Base-by-base conservation (phyloP, 2,113 vertebrate genomes). In the Phyllostomus discolor region DNA sequence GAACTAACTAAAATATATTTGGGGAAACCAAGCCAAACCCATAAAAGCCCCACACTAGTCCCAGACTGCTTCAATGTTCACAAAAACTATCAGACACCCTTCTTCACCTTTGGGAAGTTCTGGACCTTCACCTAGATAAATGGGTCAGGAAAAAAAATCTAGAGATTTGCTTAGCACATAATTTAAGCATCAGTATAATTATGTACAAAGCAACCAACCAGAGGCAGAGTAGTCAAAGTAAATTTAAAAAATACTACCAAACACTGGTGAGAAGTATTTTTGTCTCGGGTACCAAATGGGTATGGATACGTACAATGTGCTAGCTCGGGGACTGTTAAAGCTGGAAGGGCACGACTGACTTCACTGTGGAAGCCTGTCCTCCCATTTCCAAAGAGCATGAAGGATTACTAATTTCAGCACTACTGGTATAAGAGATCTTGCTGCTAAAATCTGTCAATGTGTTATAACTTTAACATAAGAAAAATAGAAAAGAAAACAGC, bases 371-470 rank as follows among this genome's bases (percentile, higher is more conserved):
- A 79, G 79, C n/a, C 89, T 87, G 16, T 50, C 92, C 41, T 96
- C 19, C 24, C 64, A 41, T 50, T 95, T 95, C 48, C 52, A 82
- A 93, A 90, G 0, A 78, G 72, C 76, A 79, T 64, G 59, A 59
- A 95, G 46, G 76, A 92, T 94, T 72, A 92, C 43, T 97, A 88
- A 96, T 89, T 90, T 85, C 50, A 94, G 57, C 62, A 88, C 38
- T 43, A 64, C 16, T 86, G 33, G 66, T 82, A 26, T 92, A 73
- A 92, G 72, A 97, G 35, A 92, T 94, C 89, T 85, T 92, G 89
- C 54, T 80, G 33, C 87, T 93, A 83, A 92, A 88, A 86, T 82
- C 52, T 91, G 52, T 90, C 79, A 73, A 15, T 80, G 22, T 89
- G 62, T 70, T 89, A 88, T 20, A 93, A 93, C 15, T 83, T 87